Base-by-base conservation (phyloP, 64 coral and sea anemone genomes). In the Montipora efflorescens region DNA sequence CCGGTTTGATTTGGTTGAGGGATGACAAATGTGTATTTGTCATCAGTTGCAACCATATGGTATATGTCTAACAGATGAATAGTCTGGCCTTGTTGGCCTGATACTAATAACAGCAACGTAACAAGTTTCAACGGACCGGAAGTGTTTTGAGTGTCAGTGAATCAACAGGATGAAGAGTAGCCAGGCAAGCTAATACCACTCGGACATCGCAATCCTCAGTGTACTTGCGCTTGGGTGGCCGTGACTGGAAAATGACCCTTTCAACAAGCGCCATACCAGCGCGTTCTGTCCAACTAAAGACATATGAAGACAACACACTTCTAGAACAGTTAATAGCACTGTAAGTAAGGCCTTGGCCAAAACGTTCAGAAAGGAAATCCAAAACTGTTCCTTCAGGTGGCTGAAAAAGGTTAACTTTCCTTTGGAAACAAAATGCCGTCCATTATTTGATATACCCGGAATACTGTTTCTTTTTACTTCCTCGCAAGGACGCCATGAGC, bases 391-490 rank as follows among this genome's bases (percentile, higher is more conserved):
- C 28, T 36, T 1, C 28, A 36, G 28, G 28, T 36, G 28, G 28
- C 2, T 36, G 28, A 55, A 6, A 50, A 48, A 12, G 78, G 2
- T 36, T 36, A 36, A 36, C 28, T 36, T 36, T 36, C 28, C 28
- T 36, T 36, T 36, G 28, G 28, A 36, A 1, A 36, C 28, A 36
- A 36, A 36, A 36, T 36, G 28, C 28, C 28, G 28, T 36, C 28
- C 28, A 36, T 36, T 2, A 62, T 52, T 74, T 61, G n/a, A 93
- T 66, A 59, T 88, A 89, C 59, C 52, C 80, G 77, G 47, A 21
- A 59, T 89, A 94, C n/a, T 89, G 85, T 47, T 94, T 94, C 79
- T 94, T 59, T 16, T 78, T 80, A 46, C 46, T 53, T 28, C 64
- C 67, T 36, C 83, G 53, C 91, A 75, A 87, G 19, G 83, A 88